A percentile compares a stretch with the other conserved stretches of the same genome.
phyloP scores from a whole-genome alignment of 2,888 invertebrate genomes.

The Tinea pellionella region DNA sequence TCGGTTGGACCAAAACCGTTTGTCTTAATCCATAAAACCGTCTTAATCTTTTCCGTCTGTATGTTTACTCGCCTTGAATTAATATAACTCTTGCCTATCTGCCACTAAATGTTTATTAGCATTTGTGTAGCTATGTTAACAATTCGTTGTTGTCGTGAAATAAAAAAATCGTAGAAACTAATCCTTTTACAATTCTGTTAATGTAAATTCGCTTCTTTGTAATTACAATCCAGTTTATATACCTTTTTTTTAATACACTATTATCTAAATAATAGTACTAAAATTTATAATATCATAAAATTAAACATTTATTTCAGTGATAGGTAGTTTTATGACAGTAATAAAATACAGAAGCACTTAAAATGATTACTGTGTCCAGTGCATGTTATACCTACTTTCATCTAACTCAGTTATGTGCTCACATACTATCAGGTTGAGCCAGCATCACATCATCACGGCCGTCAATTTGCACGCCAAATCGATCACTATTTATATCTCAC shows the following conservation, averaged over 20 bases:
- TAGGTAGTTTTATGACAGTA: no score
- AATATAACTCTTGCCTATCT: constrained; percentile 3
- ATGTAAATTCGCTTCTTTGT: no score
- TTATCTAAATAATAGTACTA: no score
- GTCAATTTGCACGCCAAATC: constrained; percentile 52
- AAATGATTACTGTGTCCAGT: no score
- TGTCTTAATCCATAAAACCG: background rate
- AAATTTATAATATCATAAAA: no score
- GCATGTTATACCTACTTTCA: no score
- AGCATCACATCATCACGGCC: constrained; percentile 25
- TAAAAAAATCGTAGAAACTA: background rate
- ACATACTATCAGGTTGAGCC: background rate
- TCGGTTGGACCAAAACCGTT: background rate
- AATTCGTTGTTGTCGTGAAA: background rate
- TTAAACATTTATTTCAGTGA: no score
- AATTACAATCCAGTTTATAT: no score
- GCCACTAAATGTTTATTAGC: background rate
- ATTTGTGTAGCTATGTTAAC: background rate
- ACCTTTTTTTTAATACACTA: no score
- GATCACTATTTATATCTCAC: constrained; percentile 51
- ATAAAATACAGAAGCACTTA: no score
- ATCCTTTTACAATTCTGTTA: background rate
- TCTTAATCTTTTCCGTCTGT: constrained; percentile 1
- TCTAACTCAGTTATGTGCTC: background rate
- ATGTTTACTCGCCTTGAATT: background rate